Evolutionary conservation across 2,797 vertebrate genomes (phyloP).

Genomic region (Hyperoplus lanceolatus): DNA sequence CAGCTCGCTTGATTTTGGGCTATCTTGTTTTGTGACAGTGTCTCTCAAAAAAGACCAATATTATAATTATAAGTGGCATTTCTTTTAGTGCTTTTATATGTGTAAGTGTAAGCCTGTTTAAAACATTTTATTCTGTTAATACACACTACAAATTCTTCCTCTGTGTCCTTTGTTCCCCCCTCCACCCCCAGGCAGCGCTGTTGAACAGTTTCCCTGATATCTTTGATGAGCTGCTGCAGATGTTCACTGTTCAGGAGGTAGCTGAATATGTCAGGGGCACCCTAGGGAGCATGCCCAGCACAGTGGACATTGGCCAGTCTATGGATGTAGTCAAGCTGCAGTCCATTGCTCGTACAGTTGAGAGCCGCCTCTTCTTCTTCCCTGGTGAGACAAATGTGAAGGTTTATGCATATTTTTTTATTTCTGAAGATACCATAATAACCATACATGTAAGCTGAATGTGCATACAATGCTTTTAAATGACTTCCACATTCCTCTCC

Average conservation of each 20-base stretch:
- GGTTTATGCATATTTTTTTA: slow-evolving; percentile 7
- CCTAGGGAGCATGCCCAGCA: slow-evolving; percentile 98
- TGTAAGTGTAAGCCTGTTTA: background rate
- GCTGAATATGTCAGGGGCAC: slow-evolving; percentile 97
- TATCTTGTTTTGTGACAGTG: background rate
- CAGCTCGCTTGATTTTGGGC: background rate
- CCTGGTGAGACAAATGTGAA: slow-evolving; percentile 85
- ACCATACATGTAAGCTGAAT: background rate
- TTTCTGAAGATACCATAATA: slow-evolving; percentile 5
- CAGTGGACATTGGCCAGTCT: slow-evolving; percentile 97
- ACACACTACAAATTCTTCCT: slow-evolving; percentile 8
- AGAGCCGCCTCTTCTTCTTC: slow-evolving; percentile 97
- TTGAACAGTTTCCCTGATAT: slow-evolving; percentile 98
- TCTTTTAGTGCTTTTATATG: background rate
- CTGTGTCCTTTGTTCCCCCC: slow-evolving; percentile 19
- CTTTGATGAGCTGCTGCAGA: slow-evolving; percentile 98
- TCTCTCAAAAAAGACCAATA: background rate
- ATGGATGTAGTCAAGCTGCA: slow-evolving; percentile 99
- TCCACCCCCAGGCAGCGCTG: slow-evolving; percentile 91
- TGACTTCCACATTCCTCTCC: background rate
- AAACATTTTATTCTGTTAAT: background rate
- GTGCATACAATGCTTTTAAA: background rate
- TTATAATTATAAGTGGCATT: background rate
- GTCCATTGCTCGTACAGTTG: slow-evolving; percentile 96
- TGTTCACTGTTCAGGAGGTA: slow-evolving; percentile 99